Base-by-base conservation (phyloP, 2,888 invertebrate species). In the Ferrisia virgata region DNA sequence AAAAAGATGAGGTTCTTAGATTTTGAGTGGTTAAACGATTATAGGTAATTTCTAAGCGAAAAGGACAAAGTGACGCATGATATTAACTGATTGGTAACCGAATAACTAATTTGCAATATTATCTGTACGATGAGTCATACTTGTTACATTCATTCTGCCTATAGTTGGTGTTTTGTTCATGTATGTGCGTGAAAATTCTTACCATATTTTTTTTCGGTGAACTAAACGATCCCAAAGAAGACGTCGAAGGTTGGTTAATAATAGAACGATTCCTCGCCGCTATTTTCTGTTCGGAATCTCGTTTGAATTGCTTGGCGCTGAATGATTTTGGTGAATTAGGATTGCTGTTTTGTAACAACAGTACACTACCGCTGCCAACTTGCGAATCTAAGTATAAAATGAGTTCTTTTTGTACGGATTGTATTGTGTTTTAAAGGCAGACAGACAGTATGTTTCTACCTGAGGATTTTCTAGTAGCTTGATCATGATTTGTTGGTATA, bases 311-410 rank as follows among this genome's bases (percentile, higher is more conserved):
- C 88, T 92, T 92, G 86, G 94, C 92, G 88, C 95, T 94, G 89
- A 94, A 95, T 85, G 95, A 95, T 88, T 94, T 92, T 86, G 95
- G 92, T 80, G 95, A 95, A 85, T 94, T 94, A 87, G 93, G 58
- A 33, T 64, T 93, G 88, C 93, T 93, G 91, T 95, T 95, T 88
- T 95, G 95, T 87, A 95, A 69, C 33, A 81, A n/a, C 33, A 82
- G 33, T 9, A 64, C 58, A 18, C 69, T 82, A 1, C 82, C 82
- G 11, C 53, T 82, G 15, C 79, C 43, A 18, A 79, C 79, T 36
- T 79, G 79, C 43, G 79, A 79, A 79, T 80, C 53, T 80, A 40
- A 2, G 18, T 18, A 8, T 6, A 13, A 9, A 47, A 64, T 9
- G n/a, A n/a, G n/a, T n/a, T n/a, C n/a, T n/a, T n/a, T n/a, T n/a